Conservation (phyloP, 2,113 vertebrate genomes). For the Apus apus region DNA sequence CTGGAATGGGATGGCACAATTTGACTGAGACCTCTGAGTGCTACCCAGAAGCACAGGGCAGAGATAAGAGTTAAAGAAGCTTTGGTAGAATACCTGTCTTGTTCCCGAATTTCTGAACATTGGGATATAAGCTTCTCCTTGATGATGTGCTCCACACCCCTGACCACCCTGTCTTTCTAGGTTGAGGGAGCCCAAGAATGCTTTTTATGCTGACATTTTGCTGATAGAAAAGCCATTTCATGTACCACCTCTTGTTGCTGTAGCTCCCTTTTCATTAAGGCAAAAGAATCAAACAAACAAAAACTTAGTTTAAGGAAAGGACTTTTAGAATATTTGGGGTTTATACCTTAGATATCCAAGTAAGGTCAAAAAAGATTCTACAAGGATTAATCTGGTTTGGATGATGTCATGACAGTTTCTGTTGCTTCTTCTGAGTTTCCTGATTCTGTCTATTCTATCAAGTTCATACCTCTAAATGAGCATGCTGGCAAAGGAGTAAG, state of each 20-base stretch:
- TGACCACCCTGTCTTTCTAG: background rate
- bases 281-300: background rate
- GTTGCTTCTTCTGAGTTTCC: background rate
- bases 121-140: background rate
- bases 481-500: background rate
- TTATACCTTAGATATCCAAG: accelerated
- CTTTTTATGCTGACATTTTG: background rate
- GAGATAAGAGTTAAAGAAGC: accelerated
- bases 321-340: background rate
- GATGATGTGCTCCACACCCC: background rate
- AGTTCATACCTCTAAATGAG: background rate
- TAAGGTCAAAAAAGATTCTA: background rate
- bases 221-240: background rate
- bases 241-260: background rate
- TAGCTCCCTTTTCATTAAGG: background rate
- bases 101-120: no score
- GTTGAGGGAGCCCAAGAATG: background rate
- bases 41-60: background rate
- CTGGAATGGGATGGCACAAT: background rate
- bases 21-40: accelerated
- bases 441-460: accelerated
- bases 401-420: background rate
- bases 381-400: background rate
- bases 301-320: background rate
- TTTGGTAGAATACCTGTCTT: background rate